Conservation (phyloP, 2,113 vertebrate genomes). For the Hippocampus guttulatus region DNA sequence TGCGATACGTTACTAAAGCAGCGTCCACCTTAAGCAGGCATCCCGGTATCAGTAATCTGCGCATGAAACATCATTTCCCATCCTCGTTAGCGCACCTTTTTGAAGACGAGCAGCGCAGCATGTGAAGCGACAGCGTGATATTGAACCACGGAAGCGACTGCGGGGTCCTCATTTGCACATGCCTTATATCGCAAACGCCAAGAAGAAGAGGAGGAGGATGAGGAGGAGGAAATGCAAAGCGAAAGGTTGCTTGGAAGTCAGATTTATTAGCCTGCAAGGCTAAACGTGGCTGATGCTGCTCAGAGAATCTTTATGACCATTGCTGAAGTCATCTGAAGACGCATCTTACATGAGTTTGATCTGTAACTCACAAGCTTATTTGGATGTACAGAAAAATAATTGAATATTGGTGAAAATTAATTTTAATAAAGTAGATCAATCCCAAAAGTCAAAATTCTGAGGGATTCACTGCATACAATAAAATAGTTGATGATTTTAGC, state of each 20-base stretch:
- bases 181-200: slow-evolving; percentile 10
- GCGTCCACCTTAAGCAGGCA: slow-evolving; percentile 14
- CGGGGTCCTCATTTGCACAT: slow-evolving; percentile 28
- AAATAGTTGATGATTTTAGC: too few species aligned
- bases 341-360: too few species aligned
- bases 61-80: slow-evolving; percentile 45
- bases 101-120: slow-evolving; percentile 27
- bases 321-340: not conserved
- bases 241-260: slow-evolving; percentile 39
- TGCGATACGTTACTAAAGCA: slow-evolving; percentile 11
- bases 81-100: slow-evolving; percentile 26
- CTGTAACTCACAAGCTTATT: too few species aligned
- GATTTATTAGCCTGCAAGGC: slow-evolving; percentile 15
- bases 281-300: not conserved
- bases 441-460: too few species aligned
- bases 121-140: slow-evolving; percentile 25
- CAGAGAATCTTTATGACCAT: not conserved
- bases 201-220: slow-evolving; percentile 8
- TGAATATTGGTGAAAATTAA: too few species aligned
- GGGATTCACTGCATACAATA: too few species aligned
- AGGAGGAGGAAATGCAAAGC: slow-evolving; percentile 34
- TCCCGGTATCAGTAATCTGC: slow-evolving; percentile 21
- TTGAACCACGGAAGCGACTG: slow-evolving; percentile 29
- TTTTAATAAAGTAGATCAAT: too few species aligned
- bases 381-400: too few species aligned